A percentile compares a stretch with the other conserved stretches of the same genome.
Evolutionary conservation across 1,140 invertebrate genomes (phyloP).

Genomic region (Drosophila dunni): DNA sequence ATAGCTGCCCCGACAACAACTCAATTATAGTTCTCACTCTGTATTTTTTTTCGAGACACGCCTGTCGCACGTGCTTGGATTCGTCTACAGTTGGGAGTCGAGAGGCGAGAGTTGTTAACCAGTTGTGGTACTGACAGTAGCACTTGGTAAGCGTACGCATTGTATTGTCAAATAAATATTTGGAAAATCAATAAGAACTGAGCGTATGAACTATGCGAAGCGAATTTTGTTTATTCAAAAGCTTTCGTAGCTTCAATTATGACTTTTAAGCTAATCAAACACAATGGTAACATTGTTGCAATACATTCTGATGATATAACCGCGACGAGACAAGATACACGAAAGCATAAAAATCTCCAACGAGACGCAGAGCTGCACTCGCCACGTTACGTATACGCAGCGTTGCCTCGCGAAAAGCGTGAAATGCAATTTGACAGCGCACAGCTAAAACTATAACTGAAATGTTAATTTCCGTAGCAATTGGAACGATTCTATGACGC

Average conservation of each 20-base stretch:
- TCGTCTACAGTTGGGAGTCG: conserved; percentile 2
- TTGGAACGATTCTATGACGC: conserved; percentile 18
- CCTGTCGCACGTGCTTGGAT: conserved; percentile 43
- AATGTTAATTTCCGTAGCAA: conserved; percentile 59
- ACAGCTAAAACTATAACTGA: conserved; percentile 57
- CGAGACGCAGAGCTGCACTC: conserved; percentile 39
- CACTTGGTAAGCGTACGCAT: not conserved
- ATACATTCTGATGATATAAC: conserved; percentile 40
- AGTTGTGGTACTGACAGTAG: conserved; percentile 15
- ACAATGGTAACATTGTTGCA: conserved; percentile 27
- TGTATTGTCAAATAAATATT: conserved; percentile 43
- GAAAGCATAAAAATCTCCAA: conserved; percentile 9
- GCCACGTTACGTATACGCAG: conserved; percentile 40
- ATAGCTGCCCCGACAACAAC: conserved; percentile 19
- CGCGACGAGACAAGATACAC: conserved; percentile 29
- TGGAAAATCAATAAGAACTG: conserved; percentile 67
- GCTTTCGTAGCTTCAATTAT: conserved; percentile 40
- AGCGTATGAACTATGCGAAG: not conserved
- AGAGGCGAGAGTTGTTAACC: not conserved
- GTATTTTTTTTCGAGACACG: conserved; percentile 25
- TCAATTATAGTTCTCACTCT: conserved; percentile 34
- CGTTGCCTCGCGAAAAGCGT: conserved; percentile 55
- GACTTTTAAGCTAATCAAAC: conserved; percentile 63
- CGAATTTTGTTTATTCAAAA: conserved; percentile 16
- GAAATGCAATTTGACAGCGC: conserved; percentile 54